Evolutionary conservation across 1,140 invertebrate species (phyloP).

Genomic region (Zaprionus vittiger): DNA sequence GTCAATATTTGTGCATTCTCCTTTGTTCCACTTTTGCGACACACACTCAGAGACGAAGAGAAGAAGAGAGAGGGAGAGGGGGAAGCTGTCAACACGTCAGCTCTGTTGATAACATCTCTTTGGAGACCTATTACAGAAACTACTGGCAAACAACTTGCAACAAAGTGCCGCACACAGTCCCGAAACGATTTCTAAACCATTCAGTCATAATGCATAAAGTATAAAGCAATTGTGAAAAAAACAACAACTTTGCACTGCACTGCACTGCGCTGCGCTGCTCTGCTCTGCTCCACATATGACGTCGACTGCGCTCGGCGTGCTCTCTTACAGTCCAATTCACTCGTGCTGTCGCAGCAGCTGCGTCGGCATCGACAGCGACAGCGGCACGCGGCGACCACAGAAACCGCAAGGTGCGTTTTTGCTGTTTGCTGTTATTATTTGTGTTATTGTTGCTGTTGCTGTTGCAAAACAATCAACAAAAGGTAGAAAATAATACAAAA

Average conservation of each 20-base stretch:
- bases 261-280: not conserved
- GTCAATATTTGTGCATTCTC: slow-evolving; percentile 24
- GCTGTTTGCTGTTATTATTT: slow-evolving; percentile 53
- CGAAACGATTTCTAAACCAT: slow-evolving; percentile 55
- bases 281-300: slow-evolving; percentile 33
- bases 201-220: slow-evolving; percentile 51
- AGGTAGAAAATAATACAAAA: slow-evolving; percentile 24
- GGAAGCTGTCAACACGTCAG: slow-evolving; percentile 44
- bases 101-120: slow-evolving; percentile 46
- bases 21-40: slow-evolving; percentile 36
- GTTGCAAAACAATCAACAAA: slow-evolving; percentile 59
- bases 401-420: slow-evolving; percentile 77
- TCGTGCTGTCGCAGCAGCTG: slow-evolving; percentile 9
- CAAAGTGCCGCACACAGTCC: slow-evolving; percentile 43
- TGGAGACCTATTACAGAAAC: slow-evolving; percentile 49
- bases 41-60: not conserved
- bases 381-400: slow-evolving; percentile 58
- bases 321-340: slow-evolving; percentile 76
- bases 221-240: slow-evolving; percentile 21
- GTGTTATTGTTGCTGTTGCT: slow-evolving; percentile 56
- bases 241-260: not conserved
- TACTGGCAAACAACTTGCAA: slow-evolving; percentile 45
- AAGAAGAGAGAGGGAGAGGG: not conserved
- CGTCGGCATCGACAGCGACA: not conserved
- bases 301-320: slow-evolving; percentile 21